These are phyloP conservation scores for Pheosia tremula DNA, from an alignment of 2,888 invertebrate species.

Conservation along the genomic window DNA sequence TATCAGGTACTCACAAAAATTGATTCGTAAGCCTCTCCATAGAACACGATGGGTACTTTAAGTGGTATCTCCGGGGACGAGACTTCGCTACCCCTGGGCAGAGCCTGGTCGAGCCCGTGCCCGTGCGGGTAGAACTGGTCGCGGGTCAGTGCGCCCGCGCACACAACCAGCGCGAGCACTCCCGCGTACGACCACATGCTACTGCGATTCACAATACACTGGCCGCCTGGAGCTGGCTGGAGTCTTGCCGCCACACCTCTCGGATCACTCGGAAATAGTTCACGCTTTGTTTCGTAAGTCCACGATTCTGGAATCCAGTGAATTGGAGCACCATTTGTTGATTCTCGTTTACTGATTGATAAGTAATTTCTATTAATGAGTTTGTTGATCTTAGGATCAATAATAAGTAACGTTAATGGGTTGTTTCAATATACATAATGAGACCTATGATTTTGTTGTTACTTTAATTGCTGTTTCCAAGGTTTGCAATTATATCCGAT, in stretches of 20 bases:
- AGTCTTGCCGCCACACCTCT: constrained; percentile 29
- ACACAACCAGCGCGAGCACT: constrained; percentile 58
- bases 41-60: constrained; percentile 91
- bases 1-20: constrained; percentile 90
- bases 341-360: background rate
- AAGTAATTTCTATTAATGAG: background rate
- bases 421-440: too few relatives aligned
- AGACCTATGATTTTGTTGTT: too few relatives aligned
- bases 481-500: too few relatives aligned
- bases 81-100: constrained; percentile 85
- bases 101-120: constrained; percentile 76
- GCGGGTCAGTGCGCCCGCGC: constrained; percentile 74
- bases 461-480: too few relatives aligned
- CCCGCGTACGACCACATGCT: constrained; percentile 76
- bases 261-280: constrained; percentile 34
- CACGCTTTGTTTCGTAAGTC: constrained; percentile 40
- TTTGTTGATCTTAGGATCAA: background rate
- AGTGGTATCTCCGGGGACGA: constrained; percentile 87
- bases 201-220: constrained; percentile 52
- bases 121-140: constrained; percentile 86
- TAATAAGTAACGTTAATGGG: constrained; percentile 5
- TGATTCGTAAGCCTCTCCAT: constrained; percentile 89
- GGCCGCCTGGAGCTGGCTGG: constrained; percentile 36
- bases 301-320: constrained; percentile 5
- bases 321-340: constrained; percentile 1